phyloP scores from a whole-genome alignment of 2,113 vertebrate genomes.

The Rhagologus leucostigma region DNA sequence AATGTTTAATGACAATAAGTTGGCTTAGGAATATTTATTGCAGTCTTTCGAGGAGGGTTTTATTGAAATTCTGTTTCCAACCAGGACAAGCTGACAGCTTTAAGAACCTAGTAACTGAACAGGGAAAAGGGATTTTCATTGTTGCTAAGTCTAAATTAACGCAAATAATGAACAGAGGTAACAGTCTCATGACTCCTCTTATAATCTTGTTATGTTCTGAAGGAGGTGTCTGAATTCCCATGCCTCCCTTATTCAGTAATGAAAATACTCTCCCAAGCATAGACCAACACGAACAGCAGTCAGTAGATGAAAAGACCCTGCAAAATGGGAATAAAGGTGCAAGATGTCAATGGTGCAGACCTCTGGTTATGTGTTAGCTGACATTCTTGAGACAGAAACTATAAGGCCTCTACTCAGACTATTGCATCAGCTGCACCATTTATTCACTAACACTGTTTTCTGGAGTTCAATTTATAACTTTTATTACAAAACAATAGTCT shows the following conservation, averaged over 20 bases:
- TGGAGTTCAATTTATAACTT: constrained; percentile 10
- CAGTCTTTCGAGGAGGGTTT: constrained; percentile 20
- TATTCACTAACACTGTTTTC: background rate
- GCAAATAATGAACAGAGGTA: constrained; percentile 41
- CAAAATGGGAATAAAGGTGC: background rate
- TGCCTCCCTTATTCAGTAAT: background rate
- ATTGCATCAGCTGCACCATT: background rate
- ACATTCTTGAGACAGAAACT: background rate
- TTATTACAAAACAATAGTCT: background rate
- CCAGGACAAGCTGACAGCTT: constrained; percentile 13
- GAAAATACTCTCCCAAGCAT: background rate
- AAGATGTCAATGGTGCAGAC: background rate
- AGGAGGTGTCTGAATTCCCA: constrained; percentile 5
- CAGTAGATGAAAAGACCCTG: background rate
- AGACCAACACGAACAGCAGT: background rate
- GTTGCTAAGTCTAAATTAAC: constrained; percentile 31
- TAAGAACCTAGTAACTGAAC: constrained; percentile 9
- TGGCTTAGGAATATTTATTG: constrained; percentile 27
- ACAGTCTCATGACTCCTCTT: constrained; percentile 13
- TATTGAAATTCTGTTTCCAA: constrained; percentile 33
- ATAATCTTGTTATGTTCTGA: constrained; percentile 19
- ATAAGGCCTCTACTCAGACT: background rate
- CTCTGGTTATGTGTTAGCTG: background rate
- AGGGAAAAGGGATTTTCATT: constrained; percentile 28
- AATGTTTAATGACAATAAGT: constrained; percentile 56